Evolutionary conservation across 23 tunicate species (phyloP).

Genomic region (Styela clava): DNA sequence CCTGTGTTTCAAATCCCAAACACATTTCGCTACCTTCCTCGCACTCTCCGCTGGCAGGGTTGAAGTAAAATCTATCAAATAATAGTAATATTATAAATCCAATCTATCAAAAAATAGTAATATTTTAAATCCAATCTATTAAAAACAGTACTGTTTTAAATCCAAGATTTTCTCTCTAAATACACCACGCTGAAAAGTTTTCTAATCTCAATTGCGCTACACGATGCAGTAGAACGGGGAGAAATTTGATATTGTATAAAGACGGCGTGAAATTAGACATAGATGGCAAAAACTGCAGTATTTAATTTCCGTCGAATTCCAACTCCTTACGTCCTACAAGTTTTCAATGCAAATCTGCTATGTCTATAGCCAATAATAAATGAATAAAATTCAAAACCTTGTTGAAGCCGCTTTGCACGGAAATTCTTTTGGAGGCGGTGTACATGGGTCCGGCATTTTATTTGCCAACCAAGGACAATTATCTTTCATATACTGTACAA

Average conservation of each 20-base stretch:
- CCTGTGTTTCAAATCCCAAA: conserved; percentile 22
- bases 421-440: neutral
- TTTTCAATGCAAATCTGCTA: too few species aligned
- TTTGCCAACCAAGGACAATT: conserved; percentile 10
- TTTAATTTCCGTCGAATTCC: too few species aligned
- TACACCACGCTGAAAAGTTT: too few species aligned
- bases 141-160: too few species aligned
- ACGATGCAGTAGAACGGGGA: too few species aligned
- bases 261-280: too few species aligned
- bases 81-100: neutral
- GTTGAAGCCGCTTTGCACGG: conserved; percentile 7
- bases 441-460: neutral
- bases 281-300: too few species aligned
- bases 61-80: conserved; percentile 12
- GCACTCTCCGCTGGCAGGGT: conserved; percentile 18
- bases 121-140: too few species aligned
- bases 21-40: neutral
- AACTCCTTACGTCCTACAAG: too few species aligned
- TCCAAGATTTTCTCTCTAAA: too few species aligned
- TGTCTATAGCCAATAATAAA: neutral
- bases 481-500: conserved; percentile 2
- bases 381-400: conserved; percentile 9
- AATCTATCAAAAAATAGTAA: neutral
- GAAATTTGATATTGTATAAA: too few species aligned
- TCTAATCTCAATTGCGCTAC: too few species aligned